These are phyloP conservation scores for Panagrolaimus sp. DNA, from an alignment of 1,140 invertebrate genomes.

Conservation along the genomic window DNA sequence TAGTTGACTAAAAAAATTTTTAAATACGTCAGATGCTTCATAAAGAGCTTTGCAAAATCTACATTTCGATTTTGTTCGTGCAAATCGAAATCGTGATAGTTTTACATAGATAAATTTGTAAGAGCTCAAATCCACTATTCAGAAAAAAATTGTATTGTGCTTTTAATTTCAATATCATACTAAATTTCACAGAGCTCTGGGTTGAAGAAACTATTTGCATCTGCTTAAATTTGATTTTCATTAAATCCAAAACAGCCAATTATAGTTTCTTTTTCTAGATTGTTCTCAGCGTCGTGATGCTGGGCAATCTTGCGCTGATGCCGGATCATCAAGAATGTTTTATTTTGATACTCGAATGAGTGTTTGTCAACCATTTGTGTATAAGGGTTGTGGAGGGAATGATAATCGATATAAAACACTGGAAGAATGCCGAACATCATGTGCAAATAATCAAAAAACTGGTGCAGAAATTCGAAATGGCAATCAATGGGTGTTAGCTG, in stretches of 20 bases:
- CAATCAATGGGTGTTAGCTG: constrained; percentile 29
- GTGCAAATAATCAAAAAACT: constrained; percentile 9
- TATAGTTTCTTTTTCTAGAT: constrained; percentile 10
- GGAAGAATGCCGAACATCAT: constrained; percentile 25
- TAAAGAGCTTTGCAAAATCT: too few relatives aligned
- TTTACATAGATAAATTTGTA: too few relatives aligned
- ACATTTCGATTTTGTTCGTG: too few relatives aligned
- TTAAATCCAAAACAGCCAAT: too few relatives aligned
- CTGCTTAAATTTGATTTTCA: too few relatives aligned
- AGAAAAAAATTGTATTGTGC: too few relatives aligned
- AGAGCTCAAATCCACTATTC: too few relatives aligned
- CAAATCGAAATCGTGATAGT: too few relatives aligned
- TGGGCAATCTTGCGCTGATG: constrained; percentile 21
- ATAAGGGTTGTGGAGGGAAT: constrained; percentile 24
- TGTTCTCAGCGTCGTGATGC: constrained; percentile 20
- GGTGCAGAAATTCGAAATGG: constrained; percentile 7
- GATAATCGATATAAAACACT: constrained; percentile 23
- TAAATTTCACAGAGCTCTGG: too few relatives aligned
- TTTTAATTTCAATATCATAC: too few relatives aligned
- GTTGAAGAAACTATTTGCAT: too few relatives aligned
- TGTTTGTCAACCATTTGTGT: constrained; percentile 33
- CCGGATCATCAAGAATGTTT: constrained; percentile 13
- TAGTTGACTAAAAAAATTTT: neutral
- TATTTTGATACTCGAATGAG: constrained; percentile 31
- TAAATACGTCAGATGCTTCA: too few relatives aligned